Evolutionary conservation across 2,888 invertebrate species (phyloP).

Genomic region (Maniola hyperantus): DNA sequence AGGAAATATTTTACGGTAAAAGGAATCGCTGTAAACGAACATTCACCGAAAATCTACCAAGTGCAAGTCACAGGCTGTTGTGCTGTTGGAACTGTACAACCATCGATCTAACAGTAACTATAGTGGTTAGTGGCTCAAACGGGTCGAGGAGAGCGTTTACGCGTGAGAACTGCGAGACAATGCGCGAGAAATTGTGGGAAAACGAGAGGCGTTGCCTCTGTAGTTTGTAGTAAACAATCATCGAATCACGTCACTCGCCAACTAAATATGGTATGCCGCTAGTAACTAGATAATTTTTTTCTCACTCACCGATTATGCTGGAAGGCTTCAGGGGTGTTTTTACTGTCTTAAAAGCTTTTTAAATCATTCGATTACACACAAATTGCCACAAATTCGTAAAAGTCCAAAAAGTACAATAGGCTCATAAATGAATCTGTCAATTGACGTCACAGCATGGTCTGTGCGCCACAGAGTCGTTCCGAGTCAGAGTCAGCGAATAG

Average conservation of each 20-base stretch:
- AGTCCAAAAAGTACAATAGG: constrained; percentile 45
- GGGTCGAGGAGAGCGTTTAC: constrained; percentile 59
- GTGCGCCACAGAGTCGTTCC: no score
- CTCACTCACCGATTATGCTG: constrained; percentile 38
- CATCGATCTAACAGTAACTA: constrained; percentile 51
- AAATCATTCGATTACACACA: constrained; percentile 56
- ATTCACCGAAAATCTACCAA: constrained; percentile 56
- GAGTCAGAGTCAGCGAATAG: no score
- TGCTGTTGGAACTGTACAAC: constrained; percentile 42
- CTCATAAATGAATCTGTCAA: constrained; percentile 28
- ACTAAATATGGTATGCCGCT: constrained; percentile 53
- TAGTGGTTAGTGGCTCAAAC: constrained; percentile 43
- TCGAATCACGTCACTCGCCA: constrained; percentile 69
- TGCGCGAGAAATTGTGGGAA: constrained; percentile 79
- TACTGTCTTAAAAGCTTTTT: constrained; percentile 15
- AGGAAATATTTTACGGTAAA: background rate
- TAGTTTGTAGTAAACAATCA: constrained; percentile 80
- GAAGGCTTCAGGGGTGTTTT: constrained; percentile 22
- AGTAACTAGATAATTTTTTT: constrained; percentile 14
- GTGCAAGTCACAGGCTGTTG: constrained; percentile 54
- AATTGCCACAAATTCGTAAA: constrained; percentile 49
- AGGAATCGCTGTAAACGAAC: constrained; percentile 36
- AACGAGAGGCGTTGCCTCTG: constrained; percentile 81
- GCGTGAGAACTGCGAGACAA: constrained; percentile 76
- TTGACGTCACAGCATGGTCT: constrained; percentile 1